Percentiles rank a stretch among this genome's conserved stretches.
Conservation (phyloP, 2,797 vertebrate genomes). For the Pangasius mekongensis region DNA sequence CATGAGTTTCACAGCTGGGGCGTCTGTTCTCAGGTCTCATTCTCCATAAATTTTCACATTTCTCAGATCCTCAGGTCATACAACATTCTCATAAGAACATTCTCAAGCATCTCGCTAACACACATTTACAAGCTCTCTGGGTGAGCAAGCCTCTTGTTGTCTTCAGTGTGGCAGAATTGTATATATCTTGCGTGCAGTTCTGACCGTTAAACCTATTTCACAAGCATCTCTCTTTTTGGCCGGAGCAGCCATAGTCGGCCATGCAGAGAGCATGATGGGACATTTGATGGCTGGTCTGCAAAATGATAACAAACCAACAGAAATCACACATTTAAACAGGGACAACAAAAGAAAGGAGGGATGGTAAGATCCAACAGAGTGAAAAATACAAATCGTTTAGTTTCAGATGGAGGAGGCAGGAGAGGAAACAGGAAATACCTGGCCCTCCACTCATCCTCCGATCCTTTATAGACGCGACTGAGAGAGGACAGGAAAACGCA, state of each 20-base stretch:
- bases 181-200: constrained; percentile 1
- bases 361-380: constrained; percentile 48
- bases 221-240: constrained; percentile 22
- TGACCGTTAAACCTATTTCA: background rate
- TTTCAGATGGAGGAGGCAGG: constrained; percentile 59
- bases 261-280: constrained; percentile 70
- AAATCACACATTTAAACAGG: constrained; percentile 53
- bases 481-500: constrained; percentile 72
- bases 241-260: constrained; percentile 55
- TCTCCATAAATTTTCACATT: background rate
- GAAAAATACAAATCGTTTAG: constrained; percentile 37
- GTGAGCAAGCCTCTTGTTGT: background rate
- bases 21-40: background rate
- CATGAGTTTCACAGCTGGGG: background rate
- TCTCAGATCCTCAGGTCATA: background rate
- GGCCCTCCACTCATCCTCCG: constrained; percentile 96
- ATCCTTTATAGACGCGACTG: constrained; percentile 98
- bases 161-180: background rate
- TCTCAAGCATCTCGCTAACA: background rate
- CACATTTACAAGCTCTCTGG: background rate
- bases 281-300: constrained; percentile 63
- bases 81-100: background rate
- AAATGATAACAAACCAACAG: constrained; percentile 64
- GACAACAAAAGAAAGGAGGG: constrained; percentile 56
- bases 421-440: constrained; percentile 87